Evolutionary conservation across 2,888 invertebrate species (phyloP), one percentile per base, ranked within the genome.

Genomic region (Acleris holmiana): DNA sequence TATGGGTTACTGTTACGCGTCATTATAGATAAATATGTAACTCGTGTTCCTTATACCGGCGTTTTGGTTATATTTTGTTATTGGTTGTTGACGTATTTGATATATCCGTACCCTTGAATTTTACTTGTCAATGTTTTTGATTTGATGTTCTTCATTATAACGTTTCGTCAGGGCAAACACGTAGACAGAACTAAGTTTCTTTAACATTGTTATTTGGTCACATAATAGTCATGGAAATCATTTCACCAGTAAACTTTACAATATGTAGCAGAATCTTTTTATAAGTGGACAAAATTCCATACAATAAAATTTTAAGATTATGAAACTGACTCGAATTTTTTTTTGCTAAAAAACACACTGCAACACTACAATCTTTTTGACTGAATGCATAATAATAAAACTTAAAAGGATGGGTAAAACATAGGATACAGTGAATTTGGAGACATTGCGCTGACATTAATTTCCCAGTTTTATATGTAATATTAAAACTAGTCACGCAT

Each of bases 1-100:
- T 65, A 35, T 65, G 35, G 55, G 29, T 29, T 60, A 35, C 60
- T 35, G 54, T 55, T 50, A 50, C 61, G 58, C 56, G 48, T 46
- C 51, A 56, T 55, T 35, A 56, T 46, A 19, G 48, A 55, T 48
- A 59, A 55, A 54, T 69, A 68, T 57, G 51, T 65, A 66, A 57
- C 19, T 66, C 64, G 49, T 62, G 25, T 50, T 60, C 68, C 66
- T 70, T 77, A 72, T 73, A 74, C 86, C 89, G 90, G 88, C 83
- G 70, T 79, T 80, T 89, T 89, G 88, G 89, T 89, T 89, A 90
- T 83, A 83, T 71, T 75, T 70, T 71, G 67, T 75, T 77, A 68
- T 72, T 35, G 41, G 61, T 65, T 71, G 69, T 69, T 78, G 81
- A 65, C 60, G 55, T 65, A 55, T 55, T 84, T 85, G 84, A 84